Base-by-base conservation (phyloP, 2,888 invertebrate genomes). In the Drosophila mimica region DNA sequence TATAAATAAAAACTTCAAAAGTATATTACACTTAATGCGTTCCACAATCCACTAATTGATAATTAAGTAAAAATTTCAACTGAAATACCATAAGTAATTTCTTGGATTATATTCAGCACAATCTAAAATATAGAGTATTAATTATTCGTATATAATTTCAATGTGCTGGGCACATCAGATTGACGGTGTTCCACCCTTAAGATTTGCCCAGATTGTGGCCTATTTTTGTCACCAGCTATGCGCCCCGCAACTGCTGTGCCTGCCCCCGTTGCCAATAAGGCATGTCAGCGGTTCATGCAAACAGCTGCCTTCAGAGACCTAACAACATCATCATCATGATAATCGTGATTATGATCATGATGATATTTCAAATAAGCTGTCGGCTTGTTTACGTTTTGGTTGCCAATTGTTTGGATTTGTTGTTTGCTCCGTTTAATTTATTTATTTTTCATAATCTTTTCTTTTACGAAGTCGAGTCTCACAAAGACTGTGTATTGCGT, bases 311-410 rank as follows among this genome's bases (percentile, higher is more conserved):
- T 13, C 11, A 15, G 11, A 28, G 17, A 15, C 38, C 30, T 36
- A 46, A 20, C 5, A 48, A n/a, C 20, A 13, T 33, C 13, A 40
- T 52, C 17, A 25, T 34, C 20, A 17, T 38, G 9, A 11, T 28
- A 5, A n/a, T 61, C 9, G 36, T 53, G 7, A 53, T 54, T 36
- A 64, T 64, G 15, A 25, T 68, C 3, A 58, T 46, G 17, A 51
- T 66, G 38, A 54, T 72, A 56, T 65, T 53, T 59, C 46, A 59
- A 58, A 53, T 58, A 60, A 20, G 48, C n/a, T 59, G 40, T 66
- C 36, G 53, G 25, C 64, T 60, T 79, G 76, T 80, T 79, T 76
- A 73, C 69, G 61, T 61, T 73, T 65, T 28, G 56, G 49, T 58
- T 73, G 73, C 69, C 70, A 76, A 79, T 67, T 77, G 46, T 69